These are phyloP conservation scores for Nephrocerus scutellatus DNA, from an alignment of 2,888 invertebrate genomes.

Conservation along the genomic window DNA sequence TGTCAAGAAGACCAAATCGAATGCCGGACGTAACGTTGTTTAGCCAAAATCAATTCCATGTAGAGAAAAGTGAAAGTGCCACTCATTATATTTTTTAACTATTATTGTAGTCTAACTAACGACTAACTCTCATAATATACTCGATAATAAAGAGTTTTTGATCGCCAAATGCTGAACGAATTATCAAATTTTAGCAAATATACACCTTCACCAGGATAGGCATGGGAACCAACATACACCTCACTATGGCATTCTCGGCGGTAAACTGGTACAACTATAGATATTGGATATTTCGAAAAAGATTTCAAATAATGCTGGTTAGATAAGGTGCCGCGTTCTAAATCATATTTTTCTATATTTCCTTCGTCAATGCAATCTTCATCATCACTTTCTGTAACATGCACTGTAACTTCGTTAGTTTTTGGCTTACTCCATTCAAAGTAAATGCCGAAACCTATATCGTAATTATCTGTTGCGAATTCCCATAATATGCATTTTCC, in stretches of 20 bases:
- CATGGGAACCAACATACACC: conserved; percentile 95
- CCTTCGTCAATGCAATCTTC: conserved; percentile 53
- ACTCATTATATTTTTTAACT: too few species aligned
- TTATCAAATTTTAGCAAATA: conserved; percentile 99
- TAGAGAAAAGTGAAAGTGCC: too few species aligned
- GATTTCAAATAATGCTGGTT: conserved; percentile 30
- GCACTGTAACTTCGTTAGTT: conserved; percentile 76
- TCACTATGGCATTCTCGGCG: conserved; percentile 94
- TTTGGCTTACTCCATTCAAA: conserved; percentile 95
- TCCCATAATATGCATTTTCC: conserved; percentile 97
- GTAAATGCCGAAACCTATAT: conserved; percentile 95
- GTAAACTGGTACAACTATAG: conserved; percentile 89
- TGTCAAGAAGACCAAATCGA: too few species aligned
- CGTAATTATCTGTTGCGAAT: conserved; percentile 97
- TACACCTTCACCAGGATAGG: conserved; percentile 94
- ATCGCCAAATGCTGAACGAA: conserved; percentile 97
- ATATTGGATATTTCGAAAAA: conserved; percentile 43
- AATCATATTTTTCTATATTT: conserved; percentile 51
- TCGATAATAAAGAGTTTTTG: conserved; percentile 97
- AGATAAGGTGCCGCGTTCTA: conserved; percentile 53
- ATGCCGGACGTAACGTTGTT: too few species aligned
- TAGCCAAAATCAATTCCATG: too few species aligned
- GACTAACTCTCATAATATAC: conserved; percentile 85
- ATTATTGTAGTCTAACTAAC: too few species aligned
- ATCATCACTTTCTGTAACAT: conserved; percentile 89